Conservation (phyloP, 1,140 invertebrate genomes). For the Diachasma alloeum region DNA sequence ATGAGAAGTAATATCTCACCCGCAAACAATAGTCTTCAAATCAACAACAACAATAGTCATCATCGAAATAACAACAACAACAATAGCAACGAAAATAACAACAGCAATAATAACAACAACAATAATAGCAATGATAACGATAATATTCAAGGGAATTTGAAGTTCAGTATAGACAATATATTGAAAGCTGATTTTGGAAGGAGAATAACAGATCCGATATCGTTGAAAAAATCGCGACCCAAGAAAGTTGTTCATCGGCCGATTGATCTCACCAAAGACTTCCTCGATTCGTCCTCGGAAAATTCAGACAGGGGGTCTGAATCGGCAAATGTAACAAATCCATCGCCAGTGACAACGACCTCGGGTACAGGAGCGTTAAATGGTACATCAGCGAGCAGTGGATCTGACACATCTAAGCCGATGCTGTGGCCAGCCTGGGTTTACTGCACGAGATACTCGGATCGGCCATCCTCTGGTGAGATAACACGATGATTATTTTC, state of each 20-base stretch:
- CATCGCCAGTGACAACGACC: conserved; percentile 10
- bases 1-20: conserved; percentile 16
- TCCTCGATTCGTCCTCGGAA: conserved; percentile 58
- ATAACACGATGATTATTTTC: background rate
- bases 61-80: conserved; percentile 53
- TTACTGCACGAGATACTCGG: conserved; percentile 96
- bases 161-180: conserved; percentile 94
- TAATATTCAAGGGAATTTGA: conserved; percentile 74
- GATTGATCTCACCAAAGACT: conserved; percentile 60
- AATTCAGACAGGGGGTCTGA: conserved; percentile 49
- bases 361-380: conserved; percentile 20
- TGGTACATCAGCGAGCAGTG: conserved; percentile 35
- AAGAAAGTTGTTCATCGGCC: conserved; percentile 57
- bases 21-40: conserved; percentile 29
- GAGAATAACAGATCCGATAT: conserved; percentile 74
- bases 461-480: conserved; percentile 93
- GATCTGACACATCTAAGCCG: conserved; percentile 41
- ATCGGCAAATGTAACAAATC: conserved; percentile 16
- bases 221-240: conserved; percentile 67
- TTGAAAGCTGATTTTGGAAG: conserved; percentile 88
- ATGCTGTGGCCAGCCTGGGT: conserved; percentile 93
- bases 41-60: conserved; percentile 45
- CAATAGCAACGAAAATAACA: conserved; percentile 40
- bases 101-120: conserved; percentile 58
- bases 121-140: conserved; percentile 66